These are phyloP conservation scores for Chiridota heheva DNA, from an alignment of 35 echinoderm and acorn worm species.

Conservation along the genomic window DNA sequence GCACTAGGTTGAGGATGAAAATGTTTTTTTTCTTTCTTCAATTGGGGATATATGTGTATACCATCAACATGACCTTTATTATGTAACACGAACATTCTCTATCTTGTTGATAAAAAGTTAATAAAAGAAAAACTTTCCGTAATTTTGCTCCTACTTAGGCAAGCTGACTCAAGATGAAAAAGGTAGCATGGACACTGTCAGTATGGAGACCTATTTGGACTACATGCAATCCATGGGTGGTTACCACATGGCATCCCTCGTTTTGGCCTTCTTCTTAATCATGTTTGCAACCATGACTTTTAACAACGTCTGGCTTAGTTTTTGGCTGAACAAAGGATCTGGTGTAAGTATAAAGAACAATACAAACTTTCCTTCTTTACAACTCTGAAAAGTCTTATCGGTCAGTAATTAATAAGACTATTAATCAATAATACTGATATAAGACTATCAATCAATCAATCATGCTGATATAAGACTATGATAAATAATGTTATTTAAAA, in stretches of 20 bases:
- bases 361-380: background rate
- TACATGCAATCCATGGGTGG: slow-evolving; percentile 91
- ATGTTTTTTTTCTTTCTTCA: too few relatives aligned
- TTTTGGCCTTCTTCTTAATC: slow-evolving; percentile 56
- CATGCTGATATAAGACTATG: too few relatives aligned
- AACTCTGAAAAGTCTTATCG: background rate
- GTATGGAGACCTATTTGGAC: slow-evolving; percentile 56
- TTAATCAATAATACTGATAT: too few relatives aligned
- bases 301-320: slow-evolving; percentile 92
- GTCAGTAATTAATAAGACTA: too few relatives aligned
- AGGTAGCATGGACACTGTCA: slow-evolving; percentile 42
- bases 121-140: too few relatives aligned
- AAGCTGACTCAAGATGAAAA: slow-evolving; percentile 58
- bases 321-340: slow-evolving; percentile 67
- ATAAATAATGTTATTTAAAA: too few relatives aligned
- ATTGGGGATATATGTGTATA: too few relatives aligned
- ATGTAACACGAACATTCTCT: too few relatives aligned
- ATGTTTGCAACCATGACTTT: slow-evolving; percentile 68
- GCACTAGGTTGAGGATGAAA: background rate
- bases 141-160: slow-evolving; percentile 41
- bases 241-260: slow-evolving; percentile 13
- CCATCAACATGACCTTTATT: too few relatives aligned
- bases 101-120: background rate
- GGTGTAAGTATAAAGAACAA: slow-evolving; percentile 63
- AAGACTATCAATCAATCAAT: too few relatives aligned